Evolutionary conservation across 2,888 invertebrate genomes (phyloP), one percentile per base, ranked within the genome.

Genomic region (Chymomyza amoena): DNA sequence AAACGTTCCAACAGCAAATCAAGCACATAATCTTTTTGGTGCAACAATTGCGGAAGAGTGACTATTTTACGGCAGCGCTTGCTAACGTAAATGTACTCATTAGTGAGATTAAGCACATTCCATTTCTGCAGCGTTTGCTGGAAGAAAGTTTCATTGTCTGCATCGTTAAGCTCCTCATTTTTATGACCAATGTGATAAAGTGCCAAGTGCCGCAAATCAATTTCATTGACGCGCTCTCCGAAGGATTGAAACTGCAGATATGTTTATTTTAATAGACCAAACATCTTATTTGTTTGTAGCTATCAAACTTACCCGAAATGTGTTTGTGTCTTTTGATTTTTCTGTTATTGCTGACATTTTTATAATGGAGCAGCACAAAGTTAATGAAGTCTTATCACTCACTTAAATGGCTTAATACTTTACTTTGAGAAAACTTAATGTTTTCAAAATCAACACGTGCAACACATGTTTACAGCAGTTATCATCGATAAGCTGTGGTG

Each of bases 41-140:
- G 95, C 45, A 99, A 90, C 57, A 99, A 91, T 90, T 98, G 98
- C 0, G 97, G 95, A 68, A 98, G 93, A 1, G 96, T 97, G 1
- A 97, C 93, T 75, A 97, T 94, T 54, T 94, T 93, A 72, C 94
- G 94, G 4, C 97, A 94, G 89, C 96, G 95, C 77, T 94, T 95
- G 74, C 95, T 94, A 84, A 98, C 96, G 65, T 93, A 93, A 61
- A 94, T 94, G 91, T 95, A 98, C 88, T 96, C 95, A 81, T 96
- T 95, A 0, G 97, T 96, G 74, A 97, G 93, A 92, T 98, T 98
- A 25, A 98, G 93, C 2, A 95, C 96, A 87, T 94, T 94, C 98
- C 98, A 99, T 93, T 98, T 98, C 75, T 95, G 94, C 25, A 98
- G 91, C 0, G 96, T 94, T 90, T 97, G 94, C 82, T 95, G 93